Base-by-base conservation (phyloP, 2,113 vertebrate species). In the Australoheros scitulus region DNA sequence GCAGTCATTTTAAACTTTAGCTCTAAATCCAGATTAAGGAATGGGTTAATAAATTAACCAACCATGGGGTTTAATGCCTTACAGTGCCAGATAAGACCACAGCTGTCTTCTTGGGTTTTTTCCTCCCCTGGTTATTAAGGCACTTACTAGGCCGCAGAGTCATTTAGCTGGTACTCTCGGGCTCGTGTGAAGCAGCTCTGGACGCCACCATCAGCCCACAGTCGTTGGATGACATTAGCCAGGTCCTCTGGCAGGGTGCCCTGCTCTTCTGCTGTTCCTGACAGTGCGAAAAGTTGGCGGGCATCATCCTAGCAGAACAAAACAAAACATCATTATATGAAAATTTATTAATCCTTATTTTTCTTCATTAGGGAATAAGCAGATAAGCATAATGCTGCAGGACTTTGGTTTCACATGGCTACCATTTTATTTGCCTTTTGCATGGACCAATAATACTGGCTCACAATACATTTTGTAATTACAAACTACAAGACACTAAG, bases 131-230 rank as follows among this genome's bases (percentile, higher is more conserved):
- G 36, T 52, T 59, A 11, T 5, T 36, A 29, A 11, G 11, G 20
- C 34, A 85, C 83, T 80, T 95, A 99, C 98, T 99, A 99, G 89
- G 98, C 97, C 1, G 98, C 98, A 0, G 98, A 99, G 91, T 99
- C 98, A 0, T 99, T 96, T 87, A 96, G 95, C 89, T 96, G 96
- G 81, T 96, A 96, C 91, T 96, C 96, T 83, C 96, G 91, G 9
- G 98, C 97, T 61, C 98, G 97, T 84, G 96, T 96, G 88, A 99
- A 99, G 91, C 98, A 99, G 91, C 96, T 95, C 96, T 99, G 98
- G 80, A 99, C 98, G 3, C 98, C 98, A 0, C 95, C 94, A 86
- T 99, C 98, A 7, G 96, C 94, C 98, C 98, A 99, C 90, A 99
- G 97, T 80, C 98, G 96, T 43, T 96, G 96, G 93, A 99, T 98